These are phyloP conservation scores for Cathartes aura DNA, from an alignment of 2,113 vertebrate genomes.

Conservation along the genomic window DNA sequence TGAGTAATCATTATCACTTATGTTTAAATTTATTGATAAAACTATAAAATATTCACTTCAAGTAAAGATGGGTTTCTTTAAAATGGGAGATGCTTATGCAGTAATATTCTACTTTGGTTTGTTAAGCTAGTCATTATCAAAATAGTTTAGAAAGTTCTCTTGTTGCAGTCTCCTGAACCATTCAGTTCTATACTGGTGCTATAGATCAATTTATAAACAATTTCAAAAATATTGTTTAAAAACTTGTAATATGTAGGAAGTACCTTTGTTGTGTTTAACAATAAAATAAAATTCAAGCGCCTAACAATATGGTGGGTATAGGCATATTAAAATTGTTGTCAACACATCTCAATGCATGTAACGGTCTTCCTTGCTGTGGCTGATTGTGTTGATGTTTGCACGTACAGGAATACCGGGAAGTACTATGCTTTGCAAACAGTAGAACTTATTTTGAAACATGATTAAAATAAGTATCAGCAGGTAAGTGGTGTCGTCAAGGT, in stretches of 20 bases:
- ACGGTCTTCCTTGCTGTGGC: fast-evolving
- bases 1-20: conserved; percentile 49
- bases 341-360: fast-evolving
- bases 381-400: not conserved
- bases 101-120: not conserved
- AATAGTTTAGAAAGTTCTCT: not conserved
- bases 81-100: not conserved
- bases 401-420: fast-evolving
- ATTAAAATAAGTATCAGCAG: no score
- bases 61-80: not conserved
- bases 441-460: not conserved
- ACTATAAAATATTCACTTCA: conserved; percentile 13
- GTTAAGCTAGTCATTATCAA: not conserved
- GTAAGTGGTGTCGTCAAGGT: not conserved
- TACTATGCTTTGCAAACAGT: not conserved
- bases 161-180: not conserved
- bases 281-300: not conserved
- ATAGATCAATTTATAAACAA: not conserved
- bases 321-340: not conserved
- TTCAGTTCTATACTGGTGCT: not conserved
- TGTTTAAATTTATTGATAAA: conserved; percentile 61
- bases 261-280: not conserved
- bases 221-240: not conserved
- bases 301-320: not conserved
- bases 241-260: not conserved